Evolutionary conservation across 2,113 vertebrate genomes (phyloP), one percentile per base, ranked within the genome.

Genomic region (Bostrychus sinensis): DNA sequence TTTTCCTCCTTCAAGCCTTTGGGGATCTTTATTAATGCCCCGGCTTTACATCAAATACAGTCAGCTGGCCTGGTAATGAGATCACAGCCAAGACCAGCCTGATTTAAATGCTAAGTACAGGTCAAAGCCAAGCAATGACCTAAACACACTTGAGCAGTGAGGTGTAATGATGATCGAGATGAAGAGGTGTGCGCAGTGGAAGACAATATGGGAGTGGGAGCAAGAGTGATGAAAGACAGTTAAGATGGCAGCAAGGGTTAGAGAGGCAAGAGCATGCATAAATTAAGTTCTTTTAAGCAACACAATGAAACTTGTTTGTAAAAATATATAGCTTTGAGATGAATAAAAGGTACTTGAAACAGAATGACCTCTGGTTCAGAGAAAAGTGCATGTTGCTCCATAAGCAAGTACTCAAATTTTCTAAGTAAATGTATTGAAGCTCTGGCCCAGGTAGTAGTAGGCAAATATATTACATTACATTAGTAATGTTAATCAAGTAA

Each of bases 31-130:
- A 82, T 86, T 89, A 90, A 89, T 72, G 66, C 69, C 46, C 22
- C 37, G 65, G 69, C 65, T 87, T 88, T 84, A 86, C 75, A 85
- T 84, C 85, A 88, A 81, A 87, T 80, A 78, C 62, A 88, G 80
- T 79, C 83, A 77, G 81, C 70, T 78, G 71, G 64, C 56, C 58
- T 30, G 51, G 50, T 88, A 88, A 86, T 88, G 71, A 85, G 86
- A 87, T 87, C 80, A 82, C 66, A 84, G 78, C 61, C 70, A 72
- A 76, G 58, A 38, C 56, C 20, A 60, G 66, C 54, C 75, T 84
- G 65, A 85, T 91, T 87, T 89, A 84, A 90, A 87, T 83, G 83
- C 80, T 89, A 79, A 88, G 81, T 83, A 72, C 67, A 48, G 83
- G 86, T 86, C 83, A 80, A 68, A 82, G 66, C 68, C 58, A 62